Evolutionary conservation across 1,140 invertebrate species (phyloP).

Genomic region (Cydia strobilella): DNA sequence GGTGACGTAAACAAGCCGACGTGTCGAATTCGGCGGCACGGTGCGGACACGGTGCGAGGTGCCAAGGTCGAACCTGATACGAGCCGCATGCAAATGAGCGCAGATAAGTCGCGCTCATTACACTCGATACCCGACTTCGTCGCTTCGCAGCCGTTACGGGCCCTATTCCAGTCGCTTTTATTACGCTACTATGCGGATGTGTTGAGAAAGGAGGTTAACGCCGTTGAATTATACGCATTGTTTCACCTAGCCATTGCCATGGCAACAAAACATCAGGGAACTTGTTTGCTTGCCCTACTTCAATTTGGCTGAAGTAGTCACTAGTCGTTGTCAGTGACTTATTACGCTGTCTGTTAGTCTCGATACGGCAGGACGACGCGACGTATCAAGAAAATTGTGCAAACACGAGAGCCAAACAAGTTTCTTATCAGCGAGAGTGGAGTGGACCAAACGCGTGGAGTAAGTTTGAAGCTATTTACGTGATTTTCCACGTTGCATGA

Average conservation of each 20-base stretch:
- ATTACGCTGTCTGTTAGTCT: slow-evolving; percentile 6
- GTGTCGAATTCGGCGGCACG: slow-evolving; percentile 52
- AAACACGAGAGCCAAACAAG: slow-evolving; percentile 38
- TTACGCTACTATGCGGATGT: slow-evolving; percentile 68
- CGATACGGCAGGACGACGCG: neutral
- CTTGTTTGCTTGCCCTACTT: slow-evolving; percentile 16
- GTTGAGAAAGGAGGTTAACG: slow-evolving; percentile 71
- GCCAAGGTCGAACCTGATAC: slow-evolving; percentile 73
- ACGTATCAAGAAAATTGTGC: slow-evolving; percentile 34
- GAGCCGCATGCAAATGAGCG: slow-evolving; percentile 71
- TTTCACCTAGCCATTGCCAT: slow-evolving; percentile 61
- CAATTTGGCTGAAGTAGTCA: neutral
- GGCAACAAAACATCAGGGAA: slow-evolving; percentile 44
- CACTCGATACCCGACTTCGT: slow-evolving; percentile 57
- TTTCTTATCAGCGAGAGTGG: slow-evolving; percentile 42
- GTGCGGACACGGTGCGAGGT: slow-evolving; percentile 52
- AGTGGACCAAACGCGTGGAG: slow-evolving; percentile 46
- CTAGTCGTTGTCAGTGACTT: neutral
- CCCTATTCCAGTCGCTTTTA: slow-evolving; percentile 61
- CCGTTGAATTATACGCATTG: slow-evolving; percentile 69
- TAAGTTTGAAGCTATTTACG: slow-evolving; percentile 72
- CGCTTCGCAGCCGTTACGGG: slow-evolving; percentile 57
- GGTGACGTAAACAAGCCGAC: slow-evolving; percentile 45
- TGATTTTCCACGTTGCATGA: slow-evolving; percentile 71
- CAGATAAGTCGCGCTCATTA: slow-evolving; percentile 73